Base-by-base conservation (phyloP, 2,113 vertebrate genomes). In the Pelobates fuscus region DNA sequence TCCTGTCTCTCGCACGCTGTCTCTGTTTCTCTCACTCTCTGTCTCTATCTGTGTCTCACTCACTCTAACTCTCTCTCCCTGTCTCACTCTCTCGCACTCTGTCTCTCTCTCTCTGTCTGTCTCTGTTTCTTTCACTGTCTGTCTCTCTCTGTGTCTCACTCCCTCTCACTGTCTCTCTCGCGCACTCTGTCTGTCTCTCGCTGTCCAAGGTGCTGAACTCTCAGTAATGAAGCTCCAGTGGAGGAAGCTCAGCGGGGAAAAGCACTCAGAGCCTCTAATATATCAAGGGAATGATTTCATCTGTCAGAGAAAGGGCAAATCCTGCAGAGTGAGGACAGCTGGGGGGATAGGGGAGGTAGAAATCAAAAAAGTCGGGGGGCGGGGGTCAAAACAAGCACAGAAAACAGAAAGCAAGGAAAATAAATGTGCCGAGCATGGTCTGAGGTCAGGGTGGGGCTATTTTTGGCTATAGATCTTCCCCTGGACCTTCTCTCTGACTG, bases 221-320 rank as follows among this genome's bases (percentile, higher is more conserved):
- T 65, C 63, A 67, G 72, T 75, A 75, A 75, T 75, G 72, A 75
- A 67, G 72, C 72, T 21, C 63, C 37, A 44, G 54, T 44, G 64
- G 72, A 59, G 63, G 72, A 67, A 41, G 64, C 72, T 32, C 72
- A 75, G 72, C 72, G 11, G 72, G 72, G 61, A 67, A 75, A 75
- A 75, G 54, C 72, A 66, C 63, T 75, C 72, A 49, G 32, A 67
- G 63, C 63, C 2, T 43, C 72, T 67, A 67, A 75, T 75, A 75
- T 67, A 75, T 75, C 72, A 75, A 59, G 63, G 55, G 72, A 75
- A 59, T 59, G 54, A 75, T 75, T 67, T 60, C 72, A 75, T 67
- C 72, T 75, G 72, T 75, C 72, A 75, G 57, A 32, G 63, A 67
- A 75, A 75, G 72, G 72, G 72, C 72, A 75, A 59, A 75, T 67